Evolutionary conservation across 2,113 vertebrate genomes (phyloP), one percentile per base, ranked within the genome.

Genomic region (Craseonycteris thonglongyai): DNA sequence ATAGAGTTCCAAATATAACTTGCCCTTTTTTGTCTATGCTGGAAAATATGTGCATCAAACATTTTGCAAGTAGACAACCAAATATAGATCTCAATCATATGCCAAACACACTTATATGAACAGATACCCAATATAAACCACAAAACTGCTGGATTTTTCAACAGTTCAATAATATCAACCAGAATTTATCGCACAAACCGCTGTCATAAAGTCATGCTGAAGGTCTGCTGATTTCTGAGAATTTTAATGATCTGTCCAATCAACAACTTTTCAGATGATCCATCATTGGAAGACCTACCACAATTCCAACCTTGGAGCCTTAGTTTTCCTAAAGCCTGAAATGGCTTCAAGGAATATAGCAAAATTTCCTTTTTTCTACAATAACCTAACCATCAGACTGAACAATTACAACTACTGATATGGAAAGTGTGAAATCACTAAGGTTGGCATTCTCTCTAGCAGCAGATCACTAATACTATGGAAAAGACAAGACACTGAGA

Each of bases 401-500:
- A 81, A 85, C n/a, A 63, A 68, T 42, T 45, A 72, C 26, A 90
- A 42, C 65, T 58, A 61, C 54, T 61, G 4, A 40, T 9, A 47
- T 15, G 14, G 59, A 75, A 92, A 66, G 9, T 14, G 14, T 58
- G 42, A 7, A 47, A 40, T 79, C 24, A 11, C 22, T 45, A 19
- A n/a, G 22, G 28, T 28, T 4, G 61, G 19, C 7, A 22, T 12
- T 80, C 14, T 58, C 45, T 95, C 95, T 72, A 97, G 81, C 95
- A 96, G 84, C 74, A 88, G 59, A 38, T 80, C 74, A 68, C 40
- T 51, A 74, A 0, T 0, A 72, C 18, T 12, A 49, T 94, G 38
- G 21, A n/a, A 93, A 89, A 97, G 76, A 80, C 58, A 85, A 59
- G 78, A 69, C 74, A 89, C 89, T 91, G 68, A 66, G 83, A 47